Percentiles rank a stretch among this genome's conserved stretches.
Conservation (phyloP, 2,888 invertebrate genomes). For the Drosophila maculinotata region DNA sequence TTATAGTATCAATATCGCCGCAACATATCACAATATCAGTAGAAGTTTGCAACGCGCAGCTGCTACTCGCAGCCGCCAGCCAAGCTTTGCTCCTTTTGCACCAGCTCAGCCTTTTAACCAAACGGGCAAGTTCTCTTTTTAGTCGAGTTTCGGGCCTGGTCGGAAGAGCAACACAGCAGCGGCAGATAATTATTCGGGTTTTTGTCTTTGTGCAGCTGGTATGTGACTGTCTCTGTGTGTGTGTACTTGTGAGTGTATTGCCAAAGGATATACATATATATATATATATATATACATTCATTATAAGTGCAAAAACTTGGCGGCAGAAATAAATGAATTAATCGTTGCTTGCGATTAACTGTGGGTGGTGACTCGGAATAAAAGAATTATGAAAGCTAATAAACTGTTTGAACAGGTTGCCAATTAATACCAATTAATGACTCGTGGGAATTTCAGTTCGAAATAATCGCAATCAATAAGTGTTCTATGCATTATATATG, state of each 20-base stretch:
- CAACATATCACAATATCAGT: conserved; percentile 32
- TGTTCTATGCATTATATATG: not conserved
- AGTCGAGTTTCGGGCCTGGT: conserved; percentile 66
- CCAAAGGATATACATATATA: conserved; percentile 6
- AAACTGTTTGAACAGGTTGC: conserved; percentile 24
- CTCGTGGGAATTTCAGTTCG: conserved; percentile 34
- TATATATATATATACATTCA: not conserved
- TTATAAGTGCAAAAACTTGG: conserved; percentile 12
- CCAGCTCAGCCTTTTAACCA: conserved; percentile 31
- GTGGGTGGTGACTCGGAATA: conserved; percentile 17
- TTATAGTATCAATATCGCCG: not conserved
- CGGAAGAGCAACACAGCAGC: conserved; percentile 50
- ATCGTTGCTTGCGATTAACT: conserved; percentile 30
- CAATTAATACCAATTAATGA: conserved; percentile 22
- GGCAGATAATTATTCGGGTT: conserved; percentile 26
- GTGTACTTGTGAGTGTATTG: conserved; percentile 12
- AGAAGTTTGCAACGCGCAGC: conserved; percentile 55
- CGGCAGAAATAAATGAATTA: conserved; percentile 37
- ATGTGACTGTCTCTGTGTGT: conserved; percentile 5
- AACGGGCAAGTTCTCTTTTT: conserved; percentile 41
- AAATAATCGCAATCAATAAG: conserved; percentile 5
- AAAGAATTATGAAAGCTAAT: not conserved
- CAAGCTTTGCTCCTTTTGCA: conserved; percentile 27
- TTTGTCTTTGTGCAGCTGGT: conserved; percentile 26
- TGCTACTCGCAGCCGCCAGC: conserved; percentile 33